Evolutionary conservation across 2,888 invertebrate species (phyloP).

Genomic region (Archips crataeganus): DNA sequence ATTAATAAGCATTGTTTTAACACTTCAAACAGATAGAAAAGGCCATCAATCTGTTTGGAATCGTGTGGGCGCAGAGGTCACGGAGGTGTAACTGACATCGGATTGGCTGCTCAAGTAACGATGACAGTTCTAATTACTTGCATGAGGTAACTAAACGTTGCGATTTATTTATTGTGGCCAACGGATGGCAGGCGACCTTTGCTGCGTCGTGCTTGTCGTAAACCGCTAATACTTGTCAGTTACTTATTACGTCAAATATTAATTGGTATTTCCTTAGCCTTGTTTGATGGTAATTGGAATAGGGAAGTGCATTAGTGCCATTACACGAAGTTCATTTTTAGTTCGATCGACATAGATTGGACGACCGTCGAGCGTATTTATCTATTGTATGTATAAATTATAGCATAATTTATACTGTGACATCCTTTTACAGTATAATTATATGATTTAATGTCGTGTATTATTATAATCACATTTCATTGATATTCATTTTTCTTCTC

Average conservation of each 20-base stretch:
- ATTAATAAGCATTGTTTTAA: constrained; percentile 39
- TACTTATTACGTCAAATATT: background rate
- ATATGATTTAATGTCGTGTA: background rate
- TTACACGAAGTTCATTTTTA: constrained; percentile 5
- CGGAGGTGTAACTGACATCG: constrained; percentile 55
- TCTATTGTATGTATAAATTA: background rate
- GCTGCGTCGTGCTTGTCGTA: constrained; percentile 13
- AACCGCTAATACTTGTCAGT: constrained; percentile 17
- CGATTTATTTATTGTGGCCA: constrained; percentile 47
- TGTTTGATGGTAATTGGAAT: constrained; percentile 6
- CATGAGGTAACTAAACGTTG: constrained; percentile 64
- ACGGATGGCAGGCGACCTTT: constrained; percentile 30
- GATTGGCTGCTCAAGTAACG: constrained; percentile 42
- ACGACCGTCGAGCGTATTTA: background rate
- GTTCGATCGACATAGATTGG: background rate
- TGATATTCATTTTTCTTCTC: background rate
- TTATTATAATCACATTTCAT: background rate
- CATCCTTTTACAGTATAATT: background rate
- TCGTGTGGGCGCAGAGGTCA: constrained; percentile 52
- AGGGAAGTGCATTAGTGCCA: constrained; percentile 27
- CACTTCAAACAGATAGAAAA: constrained; percentile 47
- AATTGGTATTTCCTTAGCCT: constrained; percentile 10
- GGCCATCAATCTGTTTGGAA: constrained; percentile 45
- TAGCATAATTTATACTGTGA: background rate
- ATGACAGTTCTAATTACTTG: constrained; percentile 64